Evolutionary conservation across 2,888 invertebrate species (phyloP).

Genomic region (Bimastos eiseni): DNA sequence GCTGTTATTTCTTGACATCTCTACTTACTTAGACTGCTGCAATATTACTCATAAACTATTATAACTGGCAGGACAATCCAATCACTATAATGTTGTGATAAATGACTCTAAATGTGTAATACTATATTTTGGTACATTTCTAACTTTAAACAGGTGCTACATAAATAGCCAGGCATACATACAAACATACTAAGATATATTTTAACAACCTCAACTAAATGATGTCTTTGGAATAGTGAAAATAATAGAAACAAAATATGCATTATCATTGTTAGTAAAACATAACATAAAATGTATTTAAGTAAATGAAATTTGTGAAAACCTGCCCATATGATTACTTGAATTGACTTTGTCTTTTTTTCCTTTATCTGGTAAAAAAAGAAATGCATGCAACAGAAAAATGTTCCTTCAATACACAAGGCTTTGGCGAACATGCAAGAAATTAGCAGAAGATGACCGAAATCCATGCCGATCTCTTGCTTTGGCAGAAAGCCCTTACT

Average conservation of each 20-base stretch:
- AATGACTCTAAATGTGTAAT: background rate
- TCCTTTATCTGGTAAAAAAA: background rate
- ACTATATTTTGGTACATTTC: background rate
- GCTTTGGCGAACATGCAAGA: background rate
- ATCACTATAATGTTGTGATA: background rate
- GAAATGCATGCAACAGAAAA: background rate
- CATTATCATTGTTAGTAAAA: background rate
- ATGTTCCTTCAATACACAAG: background rate
- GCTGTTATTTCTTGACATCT: no score
- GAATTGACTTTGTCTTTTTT: background rate
- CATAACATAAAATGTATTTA: background rate
- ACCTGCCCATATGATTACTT: background rate
- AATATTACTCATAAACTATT: background rate
- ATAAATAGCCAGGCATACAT: background rate
- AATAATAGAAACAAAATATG: no score
- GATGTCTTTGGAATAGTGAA: background rate
- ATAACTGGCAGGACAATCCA: background rate
- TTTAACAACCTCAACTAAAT: background rate
- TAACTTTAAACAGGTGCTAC: background rate
- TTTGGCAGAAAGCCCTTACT: background rate
- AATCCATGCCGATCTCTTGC: background rate
- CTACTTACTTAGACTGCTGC: background rate
- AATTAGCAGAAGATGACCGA: background rate
- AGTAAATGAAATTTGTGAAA: background rate
- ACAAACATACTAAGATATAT: background rate